Evolutionary conservation across 2,113 vertebrate genomes (phyloP).

Genomic region (Chiloscyllium plagiosum): DNA sequence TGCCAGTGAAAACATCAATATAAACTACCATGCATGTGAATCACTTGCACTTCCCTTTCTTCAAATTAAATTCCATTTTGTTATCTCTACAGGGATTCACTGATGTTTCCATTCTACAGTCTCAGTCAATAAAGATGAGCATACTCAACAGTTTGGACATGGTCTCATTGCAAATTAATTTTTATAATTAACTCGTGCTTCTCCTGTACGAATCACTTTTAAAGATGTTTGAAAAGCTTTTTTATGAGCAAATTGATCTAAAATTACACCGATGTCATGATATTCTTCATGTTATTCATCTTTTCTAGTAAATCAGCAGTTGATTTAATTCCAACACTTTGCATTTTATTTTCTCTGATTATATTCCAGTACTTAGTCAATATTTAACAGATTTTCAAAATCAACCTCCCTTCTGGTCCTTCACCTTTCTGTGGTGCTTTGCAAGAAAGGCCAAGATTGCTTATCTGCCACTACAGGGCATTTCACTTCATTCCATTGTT

Average conservation of each 20-base stretch:
- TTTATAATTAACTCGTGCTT: background rate
- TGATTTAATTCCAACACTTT: background rate
- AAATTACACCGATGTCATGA: background rate
- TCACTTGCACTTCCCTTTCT: background rate
- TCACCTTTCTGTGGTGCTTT: background rate
- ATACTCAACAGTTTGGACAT: background rate
- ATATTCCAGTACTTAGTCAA: background rate
- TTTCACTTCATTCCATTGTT: background rate
- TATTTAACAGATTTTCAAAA: background rate
- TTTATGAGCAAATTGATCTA: background rate
- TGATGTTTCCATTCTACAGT: background rate
- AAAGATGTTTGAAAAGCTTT: background rate
- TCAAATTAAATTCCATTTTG: background rate
- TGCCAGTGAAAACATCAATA: background rate
- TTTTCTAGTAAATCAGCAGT: background rate
- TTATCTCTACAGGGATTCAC: background rate
- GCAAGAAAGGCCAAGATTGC: background rate
- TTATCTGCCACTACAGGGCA: background rate
- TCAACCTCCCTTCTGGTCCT: background rate
- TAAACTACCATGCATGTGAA: background rate
- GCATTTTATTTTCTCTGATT: background rate
- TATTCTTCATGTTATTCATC: background rate
- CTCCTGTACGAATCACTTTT: background rate
- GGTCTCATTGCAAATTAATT: background rate
- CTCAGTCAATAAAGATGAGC: background rate